These are phyloP conservation scores for Drosophila gunungcola DNA, from an alignment of 1,140 invertebrate species.

Conservation along the genomic window DNA sequence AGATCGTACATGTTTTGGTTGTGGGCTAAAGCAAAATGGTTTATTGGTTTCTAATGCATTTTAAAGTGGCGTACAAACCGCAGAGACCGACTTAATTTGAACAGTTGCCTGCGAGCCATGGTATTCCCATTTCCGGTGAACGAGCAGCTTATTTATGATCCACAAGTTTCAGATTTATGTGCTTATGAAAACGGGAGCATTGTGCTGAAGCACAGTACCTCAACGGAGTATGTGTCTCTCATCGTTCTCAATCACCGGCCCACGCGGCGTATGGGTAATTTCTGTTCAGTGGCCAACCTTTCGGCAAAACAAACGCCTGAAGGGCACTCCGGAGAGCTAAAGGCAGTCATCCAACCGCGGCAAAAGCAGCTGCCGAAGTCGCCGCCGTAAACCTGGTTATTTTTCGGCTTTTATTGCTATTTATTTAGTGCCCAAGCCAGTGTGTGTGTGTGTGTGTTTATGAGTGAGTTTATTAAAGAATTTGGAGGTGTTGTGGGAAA, in stretches of 20 bases:
- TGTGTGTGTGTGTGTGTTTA: slow-evolving; percentile 16
- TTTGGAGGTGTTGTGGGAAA: neutral
- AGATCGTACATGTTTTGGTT: neutral
- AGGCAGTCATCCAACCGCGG: slow-evolving; percentile 29
- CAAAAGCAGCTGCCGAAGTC: slow-evolving; percentile 10
- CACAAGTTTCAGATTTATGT: slow-evolving; percentile 73
- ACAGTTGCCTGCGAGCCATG: slow-evolving; percentile 14
- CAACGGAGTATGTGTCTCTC: slow-evolving; percentile 1
- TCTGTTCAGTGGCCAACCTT: slow-evolving; percentile 75
- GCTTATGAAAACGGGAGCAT: slow-evolving; percentile 58
- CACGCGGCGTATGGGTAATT: slow-evolving; percentile 78
- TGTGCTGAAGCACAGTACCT: slow-evolving; percentile 11
- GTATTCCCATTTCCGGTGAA: neutral
- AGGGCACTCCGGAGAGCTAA: slow-evolving; percentile 60
- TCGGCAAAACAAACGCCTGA: slow-evolving; percentile 67
- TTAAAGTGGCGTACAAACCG: slow-evolving; percentile 54
- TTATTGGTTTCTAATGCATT: slow-evolving; percentile 69
- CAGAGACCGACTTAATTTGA: slow-evolving; percentile 33
- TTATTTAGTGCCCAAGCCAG: slow-evolving; percentile 57
- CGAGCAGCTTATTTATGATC: slow-evolving; percentile 59
- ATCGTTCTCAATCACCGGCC: slow-evolving; percentile 50
- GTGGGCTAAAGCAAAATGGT: slow-evolving; percentile 37
- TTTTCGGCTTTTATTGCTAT: slow-evolving; percentile 78
- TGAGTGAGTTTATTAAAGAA: slow-evolving; percentile 12
- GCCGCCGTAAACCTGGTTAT: slow-evolving; percentile 73